Conservation (phyloP, 2,113 vertebrate genomes). For the Rhabdomys dilectus region DNA sequence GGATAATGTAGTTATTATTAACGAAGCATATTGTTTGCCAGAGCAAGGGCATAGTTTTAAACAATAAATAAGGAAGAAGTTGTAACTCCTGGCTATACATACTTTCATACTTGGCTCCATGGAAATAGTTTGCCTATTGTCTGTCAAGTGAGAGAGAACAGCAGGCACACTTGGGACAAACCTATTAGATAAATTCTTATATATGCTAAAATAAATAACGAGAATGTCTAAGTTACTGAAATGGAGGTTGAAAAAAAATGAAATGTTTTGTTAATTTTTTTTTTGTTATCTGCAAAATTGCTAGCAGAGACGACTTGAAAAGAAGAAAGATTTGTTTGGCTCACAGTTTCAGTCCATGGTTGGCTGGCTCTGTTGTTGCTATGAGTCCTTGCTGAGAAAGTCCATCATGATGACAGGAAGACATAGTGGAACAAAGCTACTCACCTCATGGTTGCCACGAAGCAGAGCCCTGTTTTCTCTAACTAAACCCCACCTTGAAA, state of each 20-base stretch:
- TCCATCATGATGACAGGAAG: not conserved
- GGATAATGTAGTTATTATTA: slow-evolving; percentile 69
- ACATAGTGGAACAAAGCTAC: not conserved
- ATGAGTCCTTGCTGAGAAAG: not conserved
- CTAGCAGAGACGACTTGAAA: not conserved
- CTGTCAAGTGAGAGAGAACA: slow-evolving; percentile 41
- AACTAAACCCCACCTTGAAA: not conserved
- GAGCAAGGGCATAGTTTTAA: slow-evolving; percentile 32
- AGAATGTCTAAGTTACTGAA: slow-evolving; percentile 6
- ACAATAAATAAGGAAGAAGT: slow-evolving; percentile 67
- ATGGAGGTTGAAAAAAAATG: slow-evolving; percentile 19
- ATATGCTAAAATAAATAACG: slow-evolving; percentile 8
- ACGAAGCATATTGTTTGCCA: slow-evolving; percentile 40
- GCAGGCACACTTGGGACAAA: not conserved
- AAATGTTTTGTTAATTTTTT: not conserved
- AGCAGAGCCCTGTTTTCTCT: not conserved
- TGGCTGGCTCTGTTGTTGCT: not conserved
- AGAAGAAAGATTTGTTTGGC: not conserved
- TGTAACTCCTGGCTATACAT: slow-evolving; percentile 4
- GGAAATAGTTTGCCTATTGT: slow-evolving; percentile 57
- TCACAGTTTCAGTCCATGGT: not conserved
- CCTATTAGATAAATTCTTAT: not conserved
- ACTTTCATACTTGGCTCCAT: slow-evolving; percentile 47
- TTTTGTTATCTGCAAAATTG: not conserved
- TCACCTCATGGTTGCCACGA: not conserved